phyloP scores from a whole-genome alignment of 2,888 invertebrate genomes.

The Aspidiotus rigidus region DNA sequence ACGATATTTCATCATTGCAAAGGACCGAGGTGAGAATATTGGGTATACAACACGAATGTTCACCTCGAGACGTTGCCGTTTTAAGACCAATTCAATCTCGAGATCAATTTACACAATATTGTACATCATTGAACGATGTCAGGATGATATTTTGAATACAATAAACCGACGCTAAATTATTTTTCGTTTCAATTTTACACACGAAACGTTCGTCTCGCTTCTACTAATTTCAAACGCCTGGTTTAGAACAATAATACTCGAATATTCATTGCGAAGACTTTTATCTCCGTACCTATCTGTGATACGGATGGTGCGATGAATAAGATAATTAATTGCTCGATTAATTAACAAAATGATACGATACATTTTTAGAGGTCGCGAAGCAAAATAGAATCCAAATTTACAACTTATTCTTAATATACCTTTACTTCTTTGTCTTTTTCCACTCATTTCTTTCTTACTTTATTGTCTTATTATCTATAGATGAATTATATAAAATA shows the following conservation, averaged over 20 bases:
- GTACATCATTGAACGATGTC: not conserved
- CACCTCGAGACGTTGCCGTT: no score
- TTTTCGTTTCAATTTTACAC: not conserved
- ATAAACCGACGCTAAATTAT: not conserved
- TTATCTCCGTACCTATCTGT: not conserved
- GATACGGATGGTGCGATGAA: not conserved
- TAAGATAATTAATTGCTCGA: constrained; percentile 1
- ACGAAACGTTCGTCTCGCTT: no score
- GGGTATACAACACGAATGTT: no score
- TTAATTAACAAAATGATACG: constrained; percentile 4
- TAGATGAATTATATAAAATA: not conserved
- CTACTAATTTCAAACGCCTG: no score
- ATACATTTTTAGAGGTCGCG: not conserved
- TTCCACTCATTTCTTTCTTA: not conserved
- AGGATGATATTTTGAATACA: not conserved
- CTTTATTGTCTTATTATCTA: not conserved
- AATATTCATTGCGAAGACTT: not conserved
- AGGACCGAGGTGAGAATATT: no score
- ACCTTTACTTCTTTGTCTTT: not conserved
- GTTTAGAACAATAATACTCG: no score
- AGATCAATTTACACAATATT: no score
- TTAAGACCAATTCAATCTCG: no score
- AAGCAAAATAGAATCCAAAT: not conserved
- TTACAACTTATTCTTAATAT: no score
- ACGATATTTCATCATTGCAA: no score